phyloP scores from a whole-genome alignment of 1,140 invertebrate species.

The Lepidurus apus region DNA sequence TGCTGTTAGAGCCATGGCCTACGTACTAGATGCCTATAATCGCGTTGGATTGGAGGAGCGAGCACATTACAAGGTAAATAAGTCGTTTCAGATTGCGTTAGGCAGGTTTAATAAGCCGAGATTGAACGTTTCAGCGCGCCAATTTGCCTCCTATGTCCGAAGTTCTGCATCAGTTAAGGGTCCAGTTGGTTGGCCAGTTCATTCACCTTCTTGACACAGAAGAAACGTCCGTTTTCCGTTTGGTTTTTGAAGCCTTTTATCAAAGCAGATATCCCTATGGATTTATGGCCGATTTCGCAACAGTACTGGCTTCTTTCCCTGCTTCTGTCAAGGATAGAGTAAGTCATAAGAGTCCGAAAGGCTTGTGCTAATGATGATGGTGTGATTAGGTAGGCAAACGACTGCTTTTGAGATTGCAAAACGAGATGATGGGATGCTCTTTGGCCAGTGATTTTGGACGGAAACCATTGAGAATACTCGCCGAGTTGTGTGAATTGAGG shows the following conservation, averaged over 20 bases:
- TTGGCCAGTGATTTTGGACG: background rate
- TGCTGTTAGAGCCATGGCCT: background rate
- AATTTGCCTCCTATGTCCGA: slow-evolving; percentile 55
- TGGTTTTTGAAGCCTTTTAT: background rate
- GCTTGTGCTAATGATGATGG: background rate
- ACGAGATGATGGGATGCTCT: slow-evolving; percentile 21
- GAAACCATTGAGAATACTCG: slow-evolving; percentile 11
- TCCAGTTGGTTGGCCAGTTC: slow-evolving; percentile 52
- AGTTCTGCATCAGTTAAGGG: slow-evolving; percentile 53
- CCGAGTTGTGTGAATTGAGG: slow-evolving; percentile 27
- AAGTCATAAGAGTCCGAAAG: background rate
- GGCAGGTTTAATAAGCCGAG: slow-evolving; percentile 27
- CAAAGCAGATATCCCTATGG: background rate
- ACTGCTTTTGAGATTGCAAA: slow-evolving; percentile 10
- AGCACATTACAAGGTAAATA: slow-evolving; percentile 57
- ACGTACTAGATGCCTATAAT: slow-evolving; percentile 47
- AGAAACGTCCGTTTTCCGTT: background rate
- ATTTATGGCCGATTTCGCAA: background rate
- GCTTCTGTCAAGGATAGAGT: background rate
- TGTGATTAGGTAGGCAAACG: background rate
- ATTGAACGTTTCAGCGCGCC: slow-evolving; percentile 47
- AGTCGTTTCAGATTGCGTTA: background rate
- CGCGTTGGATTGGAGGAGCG: slow-evolving; percentile 54
- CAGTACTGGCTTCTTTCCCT: background rate
- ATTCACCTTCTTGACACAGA: background rate